Conservation (phyloP, 2,888 invertebrate genomes). For the Druceiella hillmani region DNA sequence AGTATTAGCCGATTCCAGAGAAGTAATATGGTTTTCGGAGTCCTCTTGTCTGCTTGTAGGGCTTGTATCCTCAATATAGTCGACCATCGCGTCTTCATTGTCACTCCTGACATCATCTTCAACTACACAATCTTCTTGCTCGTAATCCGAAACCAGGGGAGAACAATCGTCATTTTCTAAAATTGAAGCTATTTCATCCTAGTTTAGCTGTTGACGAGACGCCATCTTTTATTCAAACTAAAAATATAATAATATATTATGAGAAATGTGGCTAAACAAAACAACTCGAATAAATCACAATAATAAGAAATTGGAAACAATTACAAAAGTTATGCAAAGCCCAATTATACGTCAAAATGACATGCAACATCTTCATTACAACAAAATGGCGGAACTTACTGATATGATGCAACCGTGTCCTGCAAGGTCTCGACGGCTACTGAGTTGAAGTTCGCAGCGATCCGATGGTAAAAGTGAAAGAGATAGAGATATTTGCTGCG, state of each 20-base stretch:
- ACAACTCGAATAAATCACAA: no score
- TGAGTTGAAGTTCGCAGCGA: slow-evolving; percentile 11
- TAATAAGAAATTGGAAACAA: slow-evolving; percentile 9
- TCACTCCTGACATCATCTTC: no score
- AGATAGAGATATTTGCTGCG: no score
- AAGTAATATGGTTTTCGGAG: slow-evolving; percentile 6
- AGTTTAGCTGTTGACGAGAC: slow-evolving; percentile 6
- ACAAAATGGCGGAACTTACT: slow-evolving; percentile 11
- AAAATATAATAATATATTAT: slow-evolving; percentile 7
- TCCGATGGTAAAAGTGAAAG: slow-evolving; percentile 12
- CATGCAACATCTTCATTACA: slow-evolving; percentile 8
- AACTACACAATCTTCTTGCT: slow-evolving; percentile 9
- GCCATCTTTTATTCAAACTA: slow-evolving; percentile 6
- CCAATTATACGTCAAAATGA: slow-evolving; percentile 10
- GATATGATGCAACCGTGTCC: slow-evolving; percentile 9
- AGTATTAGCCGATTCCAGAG: slow-evolving; percentile 3
- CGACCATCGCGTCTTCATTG: slow-evolving; percentile 7
- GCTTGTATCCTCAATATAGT: slow-evolving; percentile 5
- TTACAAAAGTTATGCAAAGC: slow-evolving; percentile 9
- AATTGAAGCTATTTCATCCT: slow-evolving; percentile 11
- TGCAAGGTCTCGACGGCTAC: slow-evolving; percentile 9
- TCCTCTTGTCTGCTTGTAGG: slow-evolving; percentile 9
- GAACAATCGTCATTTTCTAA: slow-evolving; percentile 9
- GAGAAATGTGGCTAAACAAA: slow-evolving; percentile 7
- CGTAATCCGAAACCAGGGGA: slow-evolving; percentile 7